These are phyloP conservation scores for Phenganax subtilis DNA, from an alignment of 92 coral and sea anemone genomes.

Conservation along the genomic window DNA sequence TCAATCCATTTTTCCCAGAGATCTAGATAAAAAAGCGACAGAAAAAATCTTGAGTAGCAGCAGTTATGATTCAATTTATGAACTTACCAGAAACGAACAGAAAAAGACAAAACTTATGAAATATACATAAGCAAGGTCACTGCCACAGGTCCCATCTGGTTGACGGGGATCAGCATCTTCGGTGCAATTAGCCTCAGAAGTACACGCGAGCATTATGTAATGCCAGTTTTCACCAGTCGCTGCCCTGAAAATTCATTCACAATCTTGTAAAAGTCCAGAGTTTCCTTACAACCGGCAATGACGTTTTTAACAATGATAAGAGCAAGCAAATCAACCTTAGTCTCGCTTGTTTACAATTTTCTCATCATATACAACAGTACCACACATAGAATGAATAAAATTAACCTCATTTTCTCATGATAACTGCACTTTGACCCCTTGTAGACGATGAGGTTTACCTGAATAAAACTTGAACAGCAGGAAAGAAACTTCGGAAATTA, in stretches of 20 bases:
- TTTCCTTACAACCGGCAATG: too few relatives aligned
- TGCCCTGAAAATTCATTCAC: slow-evolving; percentile 51
- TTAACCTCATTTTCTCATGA: not conserved
- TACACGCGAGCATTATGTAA: slow-evolving; percentile 88
- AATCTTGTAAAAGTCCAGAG: not conserved
- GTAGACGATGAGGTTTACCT: slow-evolving; percentile 49
- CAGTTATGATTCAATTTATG: not conserved
- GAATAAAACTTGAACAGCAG: slow-evolving; percentile 87
- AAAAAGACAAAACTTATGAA: slow-evolving; percentile 90
- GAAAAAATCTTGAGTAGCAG: too few relatives aligned
- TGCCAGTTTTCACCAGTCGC: slow-evolving; percentile 99
- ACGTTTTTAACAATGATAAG: too few relatives aligned
- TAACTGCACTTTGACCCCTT: not conserved
- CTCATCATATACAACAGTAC: not conserved
- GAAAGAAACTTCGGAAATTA: slow-evolving; percentile 79
- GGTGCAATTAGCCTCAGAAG: slow-evolving; percentile 63
- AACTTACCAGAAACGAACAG: slow-evolving; percentile 90
- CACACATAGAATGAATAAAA: not conserved
- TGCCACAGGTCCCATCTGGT: slow-evolving; percentile 60
- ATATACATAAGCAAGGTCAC: slow-evolving; percentile 64
- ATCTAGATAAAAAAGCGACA: too few relatives aligned
- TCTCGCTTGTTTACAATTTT: too few relatives aligned
- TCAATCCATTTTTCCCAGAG: too few relatives aligned
- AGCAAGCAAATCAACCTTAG: too few relatives aligned
- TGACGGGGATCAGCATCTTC: slow-evolving; percentile 19